Conservation (phyloP, 1,140 invertebrate genomes). For the Sesamia nonagrioides region DNA sequence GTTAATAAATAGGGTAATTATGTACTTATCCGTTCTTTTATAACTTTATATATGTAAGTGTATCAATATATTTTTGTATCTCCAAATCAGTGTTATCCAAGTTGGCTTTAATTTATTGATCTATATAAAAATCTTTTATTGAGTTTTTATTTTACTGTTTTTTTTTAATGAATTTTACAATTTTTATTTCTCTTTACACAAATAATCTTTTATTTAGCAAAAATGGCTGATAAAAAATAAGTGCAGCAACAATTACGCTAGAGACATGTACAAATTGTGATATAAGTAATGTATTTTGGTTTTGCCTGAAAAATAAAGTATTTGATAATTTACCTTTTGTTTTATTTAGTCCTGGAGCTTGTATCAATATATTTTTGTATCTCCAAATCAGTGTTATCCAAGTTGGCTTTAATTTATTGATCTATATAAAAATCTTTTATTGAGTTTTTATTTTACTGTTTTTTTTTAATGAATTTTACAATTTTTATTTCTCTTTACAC, state of each 20-base stretch:
- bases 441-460: neutral
- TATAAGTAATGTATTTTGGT: conserved; percentile 23
- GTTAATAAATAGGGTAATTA: neutral
- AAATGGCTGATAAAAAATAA: conserved; percentile 7
- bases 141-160: neutral
- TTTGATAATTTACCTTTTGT: conserved; percentile 27
- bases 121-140: no score
- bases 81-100: neutral
- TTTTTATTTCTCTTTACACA: neutral
- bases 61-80: neutral
- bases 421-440: no score
- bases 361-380: neutral
- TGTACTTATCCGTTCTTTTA: neutral
- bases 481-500: neutral
- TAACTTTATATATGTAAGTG: neutral
- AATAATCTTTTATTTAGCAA: neutral
- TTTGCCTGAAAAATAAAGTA: conserved; percentile 35
- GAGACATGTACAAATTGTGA: conserved; percentile 33
- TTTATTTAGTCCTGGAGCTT: neutral
- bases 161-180: no score
- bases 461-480: neutral
- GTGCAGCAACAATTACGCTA: neutral
- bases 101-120: neutral
- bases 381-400: neutral
- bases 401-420: neutral